Evolutionary conservation across 2,113 vertebrate species (phyloP).

Genomic region (Aegithalos caudatus): DNA sequence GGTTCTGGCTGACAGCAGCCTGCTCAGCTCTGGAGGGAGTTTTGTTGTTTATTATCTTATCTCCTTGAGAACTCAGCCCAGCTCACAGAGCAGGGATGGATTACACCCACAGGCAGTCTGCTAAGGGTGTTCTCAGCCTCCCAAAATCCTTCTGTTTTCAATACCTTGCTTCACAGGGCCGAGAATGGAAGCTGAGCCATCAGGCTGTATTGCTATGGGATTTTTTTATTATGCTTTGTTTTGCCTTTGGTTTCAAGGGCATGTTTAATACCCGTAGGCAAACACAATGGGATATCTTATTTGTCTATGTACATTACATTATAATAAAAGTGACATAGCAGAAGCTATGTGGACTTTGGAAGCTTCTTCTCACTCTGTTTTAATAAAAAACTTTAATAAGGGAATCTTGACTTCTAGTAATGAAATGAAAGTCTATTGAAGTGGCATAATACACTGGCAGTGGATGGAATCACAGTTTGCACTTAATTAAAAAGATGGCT

Average conservation of each 20-base stretch:
- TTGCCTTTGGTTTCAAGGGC: slow-evolving; percentile 32
- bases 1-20: background rate
- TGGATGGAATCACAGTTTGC: slow-evolving; percentile 42
- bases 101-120: background rate
- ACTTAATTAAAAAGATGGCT: slow-evolving; percentile 48
- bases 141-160: background rate
- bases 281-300: background rate
- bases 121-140: background rate
- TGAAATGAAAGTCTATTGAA: slow-evolving; percentile 53
- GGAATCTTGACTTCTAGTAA: slow-evolving; percentile 50
- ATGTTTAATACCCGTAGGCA: background rate
- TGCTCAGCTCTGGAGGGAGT: background rate
- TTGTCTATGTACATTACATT: background rate
- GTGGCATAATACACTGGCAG: background rate
- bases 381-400: slow-evolving; percentile 60
- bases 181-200: background rate
- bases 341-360: slow-evolving; percentile 2
- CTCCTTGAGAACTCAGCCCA: background rate
- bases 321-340: background rate
- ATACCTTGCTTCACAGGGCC: background rate
- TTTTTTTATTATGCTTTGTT: slow-evolving; percentile 18
- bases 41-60: background rate
- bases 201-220: background rate
- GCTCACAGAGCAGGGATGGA: background rate
- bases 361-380: slow-evolving; percentile 7